Base-by-base conservation (phyloP, 2,113 vertebrate species). In the Mormyrus lacerda region DNA sequence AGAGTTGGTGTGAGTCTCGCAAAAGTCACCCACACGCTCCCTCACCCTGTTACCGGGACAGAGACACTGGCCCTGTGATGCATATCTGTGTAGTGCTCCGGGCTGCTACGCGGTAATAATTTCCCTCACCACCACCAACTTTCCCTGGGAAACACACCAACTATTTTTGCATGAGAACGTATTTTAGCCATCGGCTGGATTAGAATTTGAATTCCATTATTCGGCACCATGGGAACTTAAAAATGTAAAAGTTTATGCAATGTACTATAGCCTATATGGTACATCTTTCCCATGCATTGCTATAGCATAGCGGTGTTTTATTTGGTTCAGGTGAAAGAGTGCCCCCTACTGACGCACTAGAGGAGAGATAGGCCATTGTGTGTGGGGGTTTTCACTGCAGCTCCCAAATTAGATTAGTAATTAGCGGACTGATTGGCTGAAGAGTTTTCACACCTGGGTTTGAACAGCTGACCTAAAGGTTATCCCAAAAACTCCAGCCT, bases 1-100 rank as follows among this genome's bases (percentile, higher is more conserved):
- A 96, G 98, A 1, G 97, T 99, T 0, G 96, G 96, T 95, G 98
- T 99, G 93, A 98, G 97, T 21, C 90, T 79, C 50, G n/a, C 21
- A 42, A 2, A 15, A 58, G 53, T 87, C 45, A 3, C 24, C 53
- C 4, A 65, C 7, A 5, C 51, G 4, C 35, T 6, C 85, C 2
- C 21, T 53, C 24, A 44, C 44, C 3, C 17, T 47, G 44, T 24
- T 21, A 84, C 7, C 21, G 2, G 24, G 58, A 27, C 35, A 55
- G 19, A 4, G 10, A 58, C 10, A 6, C 13, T 35, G 7, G 3
- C 3, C n/a, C 13, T 35, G n/a, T 27, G 1, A 86, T 86, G 11
- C 48, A 21, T 86, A 27, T 50, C 21, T 85, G 47, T 86, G 13
- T 53, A 50, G 9, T 31, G 11, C 35, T 17, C 15, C 13, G 19